Percentiles rank a stretch among this genome's conserved stretches.
phyloP scores from a whole-genome alignment of 2,113 vertebrate species.

The Gnathonemus longibarbis region DNA sequence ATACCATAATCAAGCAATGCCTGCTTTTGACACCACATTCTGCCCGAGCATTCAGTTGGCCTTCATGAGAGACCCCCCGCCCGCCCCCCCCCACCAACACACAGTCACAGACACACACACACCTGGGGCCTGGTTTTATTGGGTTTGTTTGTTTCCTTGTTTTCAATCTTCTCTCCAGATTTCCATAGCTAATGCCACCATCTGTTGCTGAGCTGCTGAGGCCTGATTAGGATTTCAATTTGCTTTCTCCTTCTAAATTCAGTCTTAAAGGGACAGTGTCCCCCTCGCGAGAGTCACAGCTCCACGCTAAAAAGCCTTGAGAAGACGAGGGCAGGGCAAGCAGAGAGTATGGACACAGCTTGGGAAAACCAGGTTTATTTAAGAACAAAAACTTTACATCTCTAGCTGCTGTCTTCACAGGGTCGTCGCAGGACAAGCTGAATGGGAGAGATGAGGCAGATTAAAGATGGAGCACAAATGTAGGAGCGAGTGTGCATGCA shows the following conservation, averaged over 20 bases:
- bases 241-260: conserved; percentile 36
- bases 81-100: too few relatives aligned
- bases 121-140: not conserved
- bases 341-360: not conserved
- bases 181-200: conserved; percentile 45
- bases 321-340: not conserved
- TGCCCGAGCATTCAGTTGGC: not conserved
- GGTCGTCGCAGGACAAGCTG: not conserved
- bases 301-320: not conserved
- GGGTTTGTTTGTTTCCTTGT: conserved; percentile 37
- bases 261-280: conserved; percentile 34
- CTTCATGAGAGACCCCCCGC: not conserved
- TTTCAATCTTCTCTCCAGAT: conserved; percentile 33
- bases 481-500: not conserved
- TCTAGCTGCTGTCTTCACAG: not conserved
- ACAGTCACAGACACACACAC: too few relatives aligned
- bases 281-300: not conserved
- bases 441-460: not conserved
- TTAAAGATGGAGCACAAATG: not conserved
- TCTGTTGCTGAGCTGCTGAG: conserved; percentile 44
- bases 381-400: not conserved
- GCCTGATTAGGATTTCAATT: conserved; percentile 40
- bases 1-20: not conserved
- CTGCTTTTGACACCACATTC: not conserved
- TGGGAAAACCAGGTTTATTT: conserved; percentile 14